Base-by-base conservation (phyloP, 1,140 invertebrate species). In the Ptiloglossa arizonensis region DNA sequence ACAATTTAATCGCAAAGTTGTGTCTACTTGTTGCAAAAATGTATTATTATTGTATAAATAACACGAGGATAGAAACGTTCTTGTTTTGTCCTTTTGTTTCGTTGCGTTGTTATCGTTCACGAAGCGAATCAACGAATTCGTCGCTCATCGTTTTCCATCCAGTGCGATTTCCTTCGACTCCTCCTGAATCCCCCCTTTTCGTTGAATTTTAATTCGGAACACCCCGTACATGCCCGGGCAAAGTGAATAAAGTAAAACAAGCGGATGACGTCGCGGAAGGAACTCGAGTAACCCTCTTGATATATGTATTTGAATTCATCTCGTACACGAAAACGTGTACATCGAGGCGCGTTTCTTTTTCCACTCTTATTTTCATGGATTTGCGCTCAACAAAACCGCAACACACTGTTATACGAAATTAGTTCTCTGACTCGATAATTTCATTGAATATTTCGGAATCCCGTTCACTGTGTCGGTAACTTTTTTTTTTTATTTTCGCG, bases 251-350 rank as follows among this genome's bases (percentile, higher is more conserved):
- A 71, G 56, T 76, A 68, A 80, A 87, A 73, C 59, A 79, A 82
- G 64, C 78, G 68, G 75, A 76, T 69, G 74, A 81, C 75, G 64
- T 68, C 66, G 62, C 75, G 84, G 60, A 82, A 72, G 82, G 60
- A 82, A 67, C 71, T 73, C 60, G 66, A 35, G 73, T 69, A 75
- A 79, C 76, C 77, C 79, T 74, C 80, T 73, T 79, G 77, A 87
- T 82, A 80, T 85, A 86, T 82, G 81, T 79, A 73, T 86, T 79
- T 86, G 78, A 79, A 81, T 85, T 77, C 74, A 70, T 77, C 74
- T 70, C 54, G 67, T 54, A 70, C 74, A 56, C 52, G n/a, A n/a
- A 70, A 60, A 70, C 56, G 41, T 22, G 29, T 35, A 57, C 64
- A 41, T 62, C 32, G 15, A 15, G 9, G 8, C 29, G n/a, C 19